Base-by-base conservation (phyloP, 2,113 vertebrate species). In the Cyanistes caeruleus region DNA sequence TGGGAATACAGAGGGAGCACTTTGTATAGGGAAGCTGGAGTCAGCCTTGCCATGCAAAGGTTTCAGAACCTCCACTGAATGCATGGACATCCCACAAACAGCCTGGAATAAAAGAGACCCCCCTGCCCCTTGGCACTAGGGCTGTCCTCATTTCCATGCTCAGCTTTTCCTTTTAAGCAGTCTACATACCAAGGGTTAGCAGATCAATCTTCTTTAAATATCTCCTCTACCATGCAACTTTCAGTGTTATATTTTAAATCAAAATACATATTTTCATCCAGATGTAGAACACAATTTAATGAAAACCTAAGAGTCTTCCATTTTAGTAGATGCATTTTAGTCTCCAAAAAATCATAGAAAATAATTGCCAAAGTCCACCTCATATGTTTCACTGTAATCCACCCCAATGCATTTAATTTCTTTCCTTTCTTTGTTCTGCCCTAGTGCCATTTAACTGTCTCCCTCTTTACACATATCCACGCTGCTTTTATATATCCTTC, bases 401-500 rank as follows among this genome's bases (percentile, higher is more conserved):
- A 70, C 56, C 43, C 56, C 80, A 90, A 60, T 51, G 33, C 8
- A 49, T 84, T 91, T 86, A 4, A 89, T 89, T 89, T 90, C 44
- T 85, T 96, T 70, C 33, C 37, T 65, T 93, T 89, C 58, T 85
- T 93, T 95, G 83, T 90, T 96, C 69, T 95, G 46, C 65, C 62
- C 58, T 78, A 24, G 49, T 93, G 68, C 69, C 70, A 77, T 93
- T 95, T 90, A 84, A 76, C 88, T n/a, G 56, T 72, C 69, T 94
- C 65, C 16, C 44, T 89, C 89, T 93, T 90, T 90, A 84, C 85
- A 89, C 52, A 60, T 49, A 96, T 20, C 65, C 39, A 73, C 2
- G 2, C 28, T 65, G 78, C 73, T 93, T 97, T 90, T 91, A 83
- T 91, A 65, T 77, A 81, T 79, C 79, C 72, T 84, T 80, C 93